Percentiles rank a stretch among this genome's conserved stretches.
phyloP scores from a whole-genome alignment of 2,797 vertebrate species.

The Linurgus olivaceus region DNA sequence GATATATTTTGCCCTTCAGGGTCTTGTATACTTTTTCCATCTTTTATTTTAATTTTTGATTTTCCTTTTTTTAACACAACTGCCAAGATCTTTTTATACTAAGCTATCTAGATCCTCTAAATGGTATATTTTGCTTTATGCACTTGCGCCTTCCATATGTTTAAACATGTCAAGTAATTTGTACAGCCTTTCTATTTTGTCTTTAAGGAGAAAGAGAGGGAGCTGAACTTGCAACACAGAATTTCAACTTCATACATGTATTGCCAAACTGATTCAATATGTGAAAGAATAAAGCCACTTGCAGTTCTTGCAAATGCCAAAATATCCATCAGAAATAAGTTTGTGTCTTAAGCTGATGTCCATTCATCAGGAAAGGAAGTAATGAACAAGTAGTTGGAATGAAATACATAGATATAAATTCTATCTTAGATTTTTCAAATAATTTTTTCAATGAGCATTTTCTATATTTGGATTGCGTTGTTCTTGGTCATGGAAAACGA shows the following conservation, averaged over 20 bases:
- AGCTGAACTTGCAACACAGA: neutral
- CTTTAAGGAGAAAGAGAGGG: neutral
- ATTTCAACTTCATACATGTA: neutral
- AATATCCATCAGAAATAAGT: neutral
- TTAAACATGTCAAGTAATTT: neutral
- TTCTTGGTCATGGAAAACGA: neutral
- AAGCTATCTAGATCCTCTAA: neutral
- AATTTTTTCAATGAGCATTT: neutral
- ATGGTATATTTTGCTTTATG: neutral
- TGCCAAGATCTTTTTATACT: neutral
- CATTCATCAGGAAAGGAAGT: neutral
- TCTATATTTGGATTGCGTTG: neutral
- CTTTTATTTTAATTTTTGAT: neutral
- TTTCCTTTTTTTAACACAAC: neutral
- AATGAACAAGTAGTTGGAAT: neutral
- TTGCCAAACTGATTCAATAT: neutral
- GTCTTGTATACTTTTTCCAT: neutral
- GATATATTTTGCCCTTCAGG: neutral
- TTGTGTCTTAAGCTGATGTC: neutral
- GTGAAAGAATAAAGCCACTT: neutral
- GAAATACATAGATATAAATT: neutral
- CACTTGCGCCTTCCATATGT: neutral
- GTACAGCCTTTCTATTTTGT: neutral
- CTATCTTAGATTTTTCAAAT: neutral
- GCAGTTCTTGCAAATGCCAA: neutral